Conservation (phyloP, 2,113 vertebrate species). For the Empidonax traillii region DNA sequence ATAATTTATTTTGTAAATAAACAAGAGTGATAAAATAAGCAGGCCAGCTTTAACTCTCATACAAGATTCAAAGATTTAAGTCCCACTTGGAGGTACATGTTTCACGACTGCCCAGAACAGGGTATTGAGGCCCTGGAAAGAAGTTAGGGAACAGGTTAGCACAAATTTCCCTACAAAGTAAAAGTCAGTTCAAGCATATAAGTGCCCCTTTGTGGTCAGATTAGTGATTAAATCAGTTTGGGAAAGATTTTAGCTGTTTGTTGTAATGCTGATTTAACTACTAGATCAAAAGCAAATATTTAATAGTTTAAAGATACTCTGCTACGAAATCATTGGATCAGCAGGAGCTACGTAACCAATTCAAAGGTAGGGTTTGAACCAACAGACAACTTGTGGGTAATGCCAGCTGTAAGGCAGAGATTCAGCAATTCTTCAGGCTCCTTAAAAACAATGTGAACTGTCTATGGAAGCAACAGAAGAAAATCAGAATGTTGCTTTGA, state of each 20-base stretch:
- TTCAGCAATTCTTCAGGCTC: background rate
- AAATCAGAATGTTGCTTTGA: background rate
- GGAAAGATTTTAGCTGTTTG: background rate
- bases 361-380: background rate
- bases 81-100: background rate
- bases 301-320: background rate
- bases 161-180: background rate
- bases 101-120: background rate
- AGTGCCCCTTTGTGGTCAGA: background rate
- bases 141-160: background rate
- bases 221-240: background rate
- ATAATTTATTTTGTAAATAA: background rate
- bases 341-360: background rate
- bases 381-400: background rate
- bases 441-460: background rate
- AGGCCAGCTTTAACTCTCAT: background rate
- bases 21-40: background rate
- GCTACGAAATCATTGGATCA: rapidly evolving
- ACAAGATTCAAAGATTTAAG: background rate
- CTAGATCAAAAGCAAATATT: background rate
- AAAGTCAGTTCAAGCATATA: background rate
- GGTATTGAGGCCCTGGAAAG: background rate
- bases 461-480: background rate
- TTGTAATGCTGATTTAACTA: background rate
- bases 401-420: background rate